These are phyloP conservation scores for Leptonema lineaticorne DNA, from an alignment of 1,140 invertebrate genomes.

Conservation along the genomic window DNA sequence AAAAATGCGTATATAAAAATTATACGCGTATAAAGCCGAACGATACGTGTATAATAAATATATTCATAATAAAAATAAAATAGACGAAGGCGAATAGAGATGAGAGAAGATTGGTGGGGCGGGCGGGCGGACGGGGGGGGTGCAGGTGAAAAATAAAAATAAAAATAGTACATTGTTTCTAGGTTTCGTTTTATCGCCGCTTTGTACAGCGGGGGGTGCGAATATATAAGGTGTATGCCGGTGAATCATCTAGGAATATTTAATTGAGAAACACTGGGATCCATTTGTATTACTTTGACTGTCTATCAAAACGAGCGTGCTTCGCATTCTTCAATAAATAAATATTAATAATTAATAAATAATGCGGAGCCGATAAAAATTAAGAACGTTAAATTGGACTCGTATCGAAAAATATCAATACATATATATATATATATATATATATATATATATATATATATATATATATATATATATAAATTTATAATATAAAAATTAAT, in stretches of 20 bases:
- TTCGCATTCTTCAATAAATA: not conserved
- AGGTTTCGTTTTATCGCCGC: slow-evolving; percentile 8
- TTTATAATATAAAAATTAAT: too few species aligned
- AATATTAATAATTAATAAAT: slow-evolving; percentile 1
- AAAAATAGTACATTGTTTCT: slow-evolving; percentile 9
- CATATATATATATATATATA: too few species aligned
- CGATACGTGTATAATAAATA: not conserved
- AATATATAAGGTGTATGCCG: not conserved
- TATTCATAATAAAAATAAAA: slow-evolving; percentile 5
- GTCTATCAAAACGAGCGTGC: slow-evolving; percentile 8
- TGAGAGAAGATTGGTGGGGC: too few species aligned
- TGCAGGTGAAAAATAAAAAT: not conserved
- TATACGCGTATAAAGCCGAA: too few species aligned
- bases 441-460: too few species aligned
- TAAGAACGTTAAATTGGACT: too few species aligned
- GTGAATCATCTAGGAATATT: slow-evolving; percentile 9
- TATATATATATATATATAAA: too few species aligned
- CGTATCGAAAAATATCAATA: too few species aligned
- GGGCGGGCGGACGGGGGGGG: too few species aligned
- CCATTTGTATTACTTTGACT: slow-evolving; percentile 15
- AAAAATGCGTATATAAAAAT: too few species aligned
- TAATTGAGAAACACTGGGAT: slow-evolving; percentile 18
- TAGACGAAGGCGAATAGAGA: not conserved
- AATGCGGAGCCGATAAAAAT: not conserved
- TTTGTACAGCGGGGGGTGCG: not conserved